These are phyloP conservation scores for Rhaphigaster nebulosa DNA, from an alignment of 2,888 invertebrate genomes.

Conservation along the genomic window DNA sequence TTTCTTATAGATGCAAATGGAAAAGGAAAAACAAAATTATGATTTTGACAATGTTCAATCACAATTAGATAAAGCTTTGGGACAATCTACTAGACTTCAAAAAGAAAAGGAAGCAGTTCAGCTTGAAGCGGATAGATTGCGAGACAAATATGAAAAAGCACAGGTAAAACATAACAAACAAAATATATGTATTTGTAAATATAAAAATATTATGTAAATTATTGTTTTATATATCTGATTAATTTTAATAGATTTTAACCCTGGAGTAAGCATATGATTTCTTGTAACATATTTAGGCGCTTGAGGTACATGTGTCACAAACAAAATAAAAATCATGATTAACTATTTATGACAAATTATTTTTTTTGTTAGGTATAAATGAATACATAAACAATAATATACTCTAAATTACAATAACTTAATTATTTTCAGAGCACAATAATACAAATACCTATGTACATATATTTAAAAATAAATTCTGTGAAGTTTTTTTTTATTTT, in stretches of 20 bases:
- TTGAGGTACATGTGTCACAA: neutral
- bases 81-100: constrained; percentile 87
- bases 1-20: constrained; percentile 80
- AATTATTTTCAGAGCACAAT: too few relatives aligned
- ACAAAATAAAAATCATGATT: neutral
- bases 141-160: constrained; percentile 90
- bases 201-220: neutral
- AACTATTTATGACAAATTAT: too few relatives aligned
- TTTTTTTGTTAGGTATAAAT: too few relatives aligned
- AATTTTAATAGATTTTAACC: neutral
- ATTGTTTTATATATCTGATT: neutral
- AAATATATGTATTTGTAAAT: neutral
- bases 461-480: too few relatives aligned
- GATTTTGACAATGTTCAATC: constrained; percentile 92
- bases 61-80: constrained; percentile 91
- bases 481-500: too few relatives aligned
- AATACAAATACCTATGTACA: too few relatives aligned
- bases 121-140: constrained; percentile 85
- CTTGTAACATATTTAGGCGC: neutral
- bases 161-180: constrained; percentile 75
- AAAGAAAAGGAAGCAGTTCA: constrained; percentile 90
- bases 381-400: too few relatives aligned
- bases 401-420: too few relatives aligned
- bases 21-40: constrained; percentile 90
- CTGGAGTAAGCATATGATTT: too few relatives aligned